Percentiles rank a stretch among this genome's conserved stretches.
These are phyloP conservation scores for Caradrina clavipalpis DNA, from an alignment of 2,888 invertebrate genomes.

Conservation along the genomic window DNA sequence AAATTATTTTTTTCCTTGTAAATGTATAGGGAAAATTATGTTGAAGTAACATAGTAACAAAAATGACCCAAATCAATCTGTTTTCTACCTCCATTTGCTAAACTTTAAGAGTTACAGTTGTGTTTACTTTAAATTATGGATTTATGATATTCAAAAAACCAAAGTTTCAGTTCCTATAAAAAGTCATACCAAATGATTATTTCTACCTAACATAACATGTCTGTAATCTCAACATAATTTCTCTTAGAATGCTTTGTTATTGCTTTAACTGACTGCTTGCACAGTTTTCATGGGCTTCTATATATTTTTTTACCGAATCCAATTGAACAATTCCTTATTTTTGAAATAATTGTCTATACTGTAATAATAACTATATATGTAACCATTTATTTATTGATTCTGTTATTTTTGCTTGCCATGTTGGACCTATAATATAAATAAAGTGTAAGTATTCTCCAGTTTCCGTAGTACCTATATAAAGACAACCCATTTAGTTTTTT, in stretches of 20 bases:
- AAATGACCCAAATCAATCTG: conserved; percentile 20
- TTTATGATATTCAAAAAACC: neutral
- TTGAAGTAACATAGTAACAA: conserved; percentile 12
- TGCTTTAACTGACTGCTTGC: conserved; percentile 19
- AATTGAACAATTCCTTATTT: neutral
- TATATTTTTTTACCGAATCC: neutral
- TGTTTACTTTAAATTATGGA: neutral
- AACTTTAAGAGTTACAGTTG: neutral
- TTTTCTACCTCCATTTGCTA: conserved; percentile 20
- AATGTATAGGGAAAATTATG: conserved; percentile 38
- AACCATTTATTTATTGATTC: conserved; percentile 30
- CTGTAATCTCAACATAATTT: conserved; percentile 9
- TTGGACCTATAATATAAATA: conserved; percentile 34
- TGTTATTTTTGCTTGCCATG: conserved; percentile 48
- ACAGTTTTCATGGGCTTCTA: conserved; percentile 9
- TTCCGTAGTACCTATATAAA: conserved; percentile 17
- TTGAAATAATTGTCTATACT: conserved; percentile 2
- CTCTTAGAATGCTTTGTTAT: neutral
- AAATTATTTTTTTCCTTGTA: conserved; percentile 40
- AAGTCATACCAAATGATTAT: neutral
- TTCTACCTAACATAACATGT: neutral
- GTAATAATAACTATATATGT: conserved; percentile 13
- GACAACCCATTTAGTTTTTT: neutral
- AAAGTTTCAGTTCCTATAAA: neutral
- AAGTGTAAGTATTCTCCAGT: conserved; percentile 48